Evolutionary conservation across 2,888 invertebrate genomes (phyloP), one percentile per base, ranked within the genome.

Genomic region (Onthophagus sagittarius): DNA sequence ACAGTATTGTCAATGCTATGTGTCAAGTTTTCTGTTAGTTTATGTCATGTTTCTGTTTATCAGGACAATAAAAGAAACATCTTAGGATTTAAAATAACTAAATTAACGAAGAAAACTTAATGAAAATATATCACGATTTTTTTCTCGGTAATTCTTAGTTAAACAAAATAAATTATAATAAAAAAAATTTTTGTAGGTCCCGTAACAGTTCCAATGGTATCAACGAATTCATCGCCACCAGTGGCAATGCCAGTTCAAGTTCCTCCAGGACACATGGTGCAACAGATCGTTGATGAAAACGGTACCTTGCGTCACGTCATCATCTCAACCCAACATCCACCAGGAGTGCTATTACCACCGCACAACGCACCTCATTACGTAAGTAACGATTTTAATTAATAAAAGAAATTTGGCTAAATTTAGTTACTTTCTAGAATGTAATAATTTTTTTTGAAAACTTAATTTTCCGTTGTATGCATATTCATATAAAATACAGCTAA

Each of bases 231-330:
- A 77, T 90, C 91, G 79, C 92, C 93, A 74, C 93, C 93, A 72
- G 89, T 93, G 81, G 92, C 94, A 76, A 93, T 97, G 90, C 96
- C 95, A 73, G 94, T 97, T 83, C 94, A 96, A 87, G 95, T 97
- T 80, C 96, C 96, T 76, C 94, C 94, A 73, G 96, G 94, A 78
- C 94, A 96, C 88, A 91, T 94, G 84, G 94, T 97, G 84, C 94
- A 94, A 85, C 97, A 95, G 84, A 95, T 97, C 82, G 92, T 97
- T 80, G 97, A 97, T 86, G 97, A 97, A 86, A 92, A 90, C 85
- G 94, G 94, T 77, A 93, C 93, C 80, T 89, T 97, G 83, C 91
- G 96, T 78, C 96, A 97, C 86, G 94, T 96, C 83, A 93, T 97
- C 83, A 89, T 97, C 81, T 95, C 95, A 73, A 93, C 94, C 75